Evolutionary conservation across 2,113 vertebrate species (phyloP).

Genomic region (Spea bombifrons): DNA sequence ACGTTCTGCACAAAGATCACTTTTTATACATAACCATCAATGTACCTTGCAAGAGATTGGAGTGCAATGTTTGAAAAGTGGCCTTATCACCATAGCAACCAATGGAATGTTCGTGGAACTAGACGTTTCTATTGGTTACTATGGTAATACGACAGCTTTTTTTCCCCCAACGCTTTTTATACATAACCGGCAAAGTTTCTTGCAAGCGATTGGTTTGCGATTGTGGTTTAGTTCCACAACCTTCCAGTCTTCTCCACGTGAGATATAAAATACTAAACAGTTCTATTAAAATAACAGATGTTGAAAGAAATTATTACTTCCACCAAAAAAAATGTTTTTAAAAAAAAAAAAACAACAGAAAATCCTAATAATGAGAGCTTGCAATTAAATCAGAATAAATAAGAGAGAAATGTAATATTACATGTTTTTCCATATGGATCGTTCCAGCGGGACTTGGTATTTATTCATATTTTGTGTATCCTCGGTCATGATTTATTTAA

Average conservation of each 20-base stretch:
- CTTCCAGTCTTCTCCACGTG: background rate
- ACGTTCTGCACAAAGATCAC: too few relatives aligned
- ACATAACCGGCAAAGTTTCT: too few relatives aligned
- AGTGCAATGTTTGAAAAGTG: too few relatives aligned
- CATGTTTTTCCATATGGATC: conserved; percentile 17
- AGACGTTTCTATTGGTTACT: too few relatives aligned
- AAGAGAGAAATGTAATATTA: conserved; percentile 3
- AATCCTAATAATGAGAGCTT: conserved; percentile 5
- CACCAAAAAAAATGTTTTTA: background rate
- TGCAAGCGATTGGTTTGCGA: too few relatives aligned
- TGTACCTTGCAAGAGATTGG: too few relatives aligned
- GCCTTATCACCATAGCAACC: too few relatives aligned
- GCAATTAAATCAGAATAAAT: conserved; percentile 24
- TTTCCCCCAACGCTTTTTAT: too few relatives aligned
- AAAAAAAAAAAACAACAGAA: background rate
- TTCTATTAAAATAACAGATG: conserved; percentile 23
- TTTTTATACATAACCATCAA: too few relatives aligned
- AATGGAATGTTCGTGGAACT: too few relatives aligned
- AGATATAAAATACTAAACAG: background rate
- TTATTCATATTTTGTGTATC: conserved; percentile 16
- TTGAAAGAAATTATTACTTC: conserved; percentile 1
- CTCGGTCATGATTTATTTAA: conserved; percentile 4
- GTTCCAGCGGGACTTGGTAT: conserved; percentile 12
- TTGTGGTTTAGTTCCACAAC: background rate
- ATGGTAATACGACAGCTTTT: too few relatives aligned